Percentiles rank a stretch among this genome's conserved stretches.
These are phyloP conservation scores for Hedya salicella DNA, from an alignment of 2,888 invertebrate species.

Conservation along the genomic window DNA sequence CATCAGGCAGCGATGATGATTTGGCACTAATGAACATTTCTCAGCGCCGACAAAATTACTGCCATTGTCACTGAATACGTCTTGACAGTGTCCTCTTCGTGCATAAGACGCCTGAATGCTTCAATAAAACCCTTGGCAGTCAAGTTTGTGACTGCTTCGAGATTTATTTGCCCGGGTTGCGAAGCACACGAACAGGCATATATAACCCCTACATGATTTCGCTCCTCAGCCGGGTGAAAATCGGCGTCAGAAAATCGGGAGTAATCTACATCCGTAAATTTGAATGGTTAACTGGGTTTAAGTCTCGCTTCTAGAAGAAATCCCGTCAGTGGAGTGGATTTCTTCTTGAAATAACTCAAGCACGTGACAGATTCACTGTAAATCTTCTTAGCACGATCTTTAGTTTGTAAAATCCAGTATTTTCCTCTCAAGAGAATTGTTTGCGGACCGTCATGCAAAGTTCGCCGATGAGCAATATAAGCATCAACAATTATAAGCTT, in stretches of 20 bases:
- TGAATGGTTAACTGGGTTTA: constrained; percentile 46
- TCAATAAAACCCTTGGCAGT: constrained; percentile 51
- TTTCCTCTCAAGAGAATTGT: constrained; percentile 41
- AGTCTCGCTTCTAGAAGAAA: constrained; percentile 47
- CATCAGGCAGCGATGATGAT: constrained; percentile 14
- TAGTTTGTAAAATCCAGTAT: constrained; percentile 42
- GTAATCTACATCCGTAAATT: constrained; percentile 48
- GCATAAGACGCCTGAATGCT: constrained; percentile 42
- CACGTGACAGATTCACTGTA: constrained; percentile 27
- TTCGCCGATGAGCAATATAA: constrained; percentile 44
- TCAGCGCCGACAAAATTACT: constrained; percentile 45
- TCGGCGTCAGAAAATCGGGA: constrained; percentile 45
- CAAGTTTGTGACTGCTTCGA: constrained; percentile 53
- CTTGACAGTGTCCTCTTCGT: constrained; percentile 41
- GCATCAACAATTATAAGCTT: constrained; percentile 42
- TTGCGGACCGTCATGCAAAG: constrained; percentile 48
- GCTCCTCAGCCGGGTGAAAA: constrained; percentile 46
- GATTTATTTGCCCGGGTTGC: constrained; percentile 50
- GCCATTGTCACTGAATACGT: constrained; percentile 48
- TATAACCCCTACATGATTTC: constrained; percentile 46
- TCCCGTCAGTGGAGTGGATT: constrained; percentile 16
- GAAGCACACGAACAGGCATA: constrained; percentile 46
- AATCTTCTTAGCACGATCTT: constrained; percentile 27
- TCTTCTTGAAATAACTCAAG: constrained; percentile 14
- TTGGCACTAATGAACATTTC: constrained; percentile 14